Percentiles rank a stretch among this genome's conserved stretches.
These are phyloP conservation scores for Balearica regulorum DNA, from an alignment of 2,797 vertebrate species.

Conservation along the genomic window DNA sequence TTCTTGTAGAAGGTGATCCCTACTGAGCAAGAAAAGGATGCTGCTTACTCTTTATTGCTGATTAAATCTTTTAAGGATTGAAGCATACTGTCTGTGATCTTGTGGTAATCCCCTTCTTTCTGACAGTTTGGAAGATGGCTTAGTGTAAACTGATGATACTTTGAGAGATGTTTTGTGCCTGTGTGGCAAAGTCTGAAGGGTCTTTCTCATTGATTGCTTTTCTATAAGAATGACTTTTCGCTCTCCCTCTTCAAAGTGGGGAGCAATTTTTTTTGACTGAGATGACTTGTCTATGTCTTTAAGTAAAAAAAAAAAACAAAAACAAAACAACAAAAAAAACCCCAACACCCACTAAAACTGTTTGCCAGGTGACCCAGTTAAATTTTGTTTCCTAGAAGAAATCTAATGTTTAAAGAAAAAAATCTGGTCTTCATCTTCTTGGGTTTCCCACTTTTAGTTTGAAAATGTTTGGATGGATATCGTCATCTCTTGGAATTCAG, in stretches of 20 bases:
- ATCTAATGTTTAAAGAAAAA: background rate
- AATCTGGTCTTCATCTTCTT: background rate
- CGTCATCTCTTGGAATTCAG: background rate
- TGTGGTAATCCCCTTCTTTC: background rate
- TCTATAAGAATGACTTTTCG: background rate
- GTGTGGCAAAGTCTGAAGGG: background rate
- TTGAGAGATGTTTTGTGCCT: background rate
- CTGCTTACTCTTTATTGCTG: background rate
- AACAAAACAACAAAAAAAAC: no score
- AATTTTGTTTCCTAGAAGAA: background rate
- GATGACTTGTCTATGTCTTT: background rate
- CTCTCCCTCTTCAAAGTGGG: background rate
- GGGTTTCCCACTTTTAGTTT: background rate
- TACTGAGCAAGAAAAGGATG: background rate
- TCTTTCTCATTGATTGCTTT: background rate
- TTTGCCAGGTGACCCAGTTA: background rate
- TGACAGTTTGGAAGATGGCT: background rate
- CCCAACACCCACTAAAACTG: background rate
- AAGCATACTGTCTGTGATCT: background rate
- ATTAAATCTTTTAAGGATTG: background rate
- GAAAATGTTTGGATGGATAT: background rate
- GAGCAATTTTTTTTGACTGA: background rate
- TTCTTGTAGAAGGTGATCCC: background rate
- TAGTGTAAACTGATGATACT: background rate
- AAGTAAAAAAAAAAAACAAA: background rate